Base-by-base conservation (phyloP, 37 sponge, comb jelly and placozoan genomes). In the Eunapius fragilis region DNA sequence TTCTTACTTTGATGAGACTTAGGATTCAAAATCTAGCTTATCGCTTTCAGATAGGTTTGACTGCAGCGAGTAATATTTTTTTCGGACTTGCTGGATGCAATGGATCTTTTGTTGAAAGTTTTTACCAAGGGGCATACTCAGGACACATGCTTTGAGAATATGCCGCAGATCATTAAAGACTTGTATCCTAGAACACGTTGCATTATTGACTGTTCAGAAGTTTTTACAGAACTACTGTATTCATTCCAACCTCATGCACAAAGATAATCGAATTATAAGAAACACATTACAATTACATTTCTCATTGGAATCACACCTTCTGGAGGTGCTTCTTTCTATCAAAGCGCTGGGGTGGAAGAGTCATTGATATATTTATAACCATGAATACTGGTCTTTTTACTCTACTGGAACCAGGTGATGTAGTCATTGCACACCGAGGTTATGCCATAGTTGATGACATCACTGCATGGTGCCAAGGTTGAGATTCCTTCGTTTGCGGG, bases 231-330 rank as follows among this genome's bases (percentile, higher is more conserved):
- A 48, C 70, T 48, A 34, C 68, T 77, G 5, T 37, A 12, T 9
- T 78, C 80, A 35, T 73, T 74, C 69, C 26, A 47, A 31, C 77
- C 77, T 23, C 79, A 72, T 47, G 31, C 79, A 70, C 36, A 77
- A 33, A 89, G 81, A 17, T 89, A 79, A 30, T 89, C 90, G 2
- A 89, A 89, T 70, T 84, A 89, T 45, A 89, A 89, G 28, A 89
- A 80, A 27, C 90, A 84, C 79, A 90, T 85, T n/a, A n/a, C n/a
- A n/a, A n/a, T n/a, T n/a, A n/a, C n/a, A n/a, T n/a, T n/a, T n/a
- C n/a, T n/a, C n/a, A n/a, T n/a, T n/a, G n/a, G n/a, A n/a, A n/a
- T 89, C 30, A 80, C 80, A 27, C 86, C 90, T 41, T 47, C 75
- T 74, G 89, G 84, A 71, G 30, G 80, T 31, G 72, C 76, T 30